Percentiles rank a stretch among this genome's conserved stretches.
phyloP scores from a whole-genome alignment of 2,888 invertebrate species.

The Trypoxylon attenuatum region DNA sequence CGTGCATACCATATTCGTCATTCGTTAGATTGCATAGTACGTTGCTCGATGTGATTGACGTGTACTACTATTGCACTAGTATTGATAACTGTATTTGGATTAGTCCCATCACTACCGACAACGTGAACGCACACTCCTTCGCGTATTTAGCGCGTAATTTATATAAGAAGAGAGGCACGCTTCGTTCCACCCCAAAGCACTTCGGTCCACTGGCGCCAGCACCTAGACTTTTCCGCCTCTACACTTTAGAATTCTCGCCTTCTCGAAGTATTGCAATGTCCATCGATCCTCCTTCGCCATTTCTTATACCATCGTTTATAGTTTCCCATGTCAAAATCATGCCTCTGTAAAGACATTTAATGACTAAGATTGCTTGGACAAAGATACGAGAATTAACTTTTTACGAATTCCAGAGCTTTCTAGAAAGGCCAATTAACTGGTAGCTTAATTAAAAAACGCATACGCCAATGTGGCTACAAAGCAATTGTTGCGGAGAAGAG shows the following conservation, averaged over 20 bases:
- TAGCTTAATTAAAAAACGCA: constrained; percentile 56
- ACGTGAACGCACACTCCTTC: constrained; percentile 42
- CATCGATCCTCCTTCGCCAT: no score
- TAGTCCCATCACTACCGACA: background rate
- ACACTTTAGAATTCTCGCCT: background rate
- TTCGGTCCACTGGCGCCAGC: constrained; percentile 69
- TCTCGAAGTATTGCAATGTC: background rate
- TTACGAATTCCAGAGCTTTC: no score
- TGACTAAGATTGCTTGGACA: background rate
- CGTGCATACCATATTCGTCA: no score
- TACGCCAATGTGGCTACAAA: constrained; percentile 68
- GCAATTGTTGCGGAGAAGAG: constrained; percentile 71
- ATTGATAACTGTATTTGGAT: no score
- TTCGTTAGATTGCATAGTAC: no score
- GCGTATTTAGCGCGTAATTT: constrained; percentile 72
- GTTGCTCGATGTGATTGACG: no score
- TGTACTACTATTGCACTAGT: no score
- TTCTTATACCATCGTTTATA: no score
- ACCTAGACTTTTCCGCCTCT: constrained; percentile 3
- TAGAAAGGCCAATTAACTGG: constrained; percentile 45
- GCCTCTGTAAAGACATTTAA: background rate
- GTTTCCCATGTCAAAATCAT: no score
- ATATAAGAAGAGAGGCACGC: constrained; percentile 72
- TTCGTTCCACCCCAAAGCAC: constrained; percentile 74
- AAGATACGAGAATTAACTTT: background rate